These are phyloP conservation scores for Drosophila barbarae DNA, from an alignment of 2,888 invertebrate genomes.

Conservation along the genomic window DNA sequence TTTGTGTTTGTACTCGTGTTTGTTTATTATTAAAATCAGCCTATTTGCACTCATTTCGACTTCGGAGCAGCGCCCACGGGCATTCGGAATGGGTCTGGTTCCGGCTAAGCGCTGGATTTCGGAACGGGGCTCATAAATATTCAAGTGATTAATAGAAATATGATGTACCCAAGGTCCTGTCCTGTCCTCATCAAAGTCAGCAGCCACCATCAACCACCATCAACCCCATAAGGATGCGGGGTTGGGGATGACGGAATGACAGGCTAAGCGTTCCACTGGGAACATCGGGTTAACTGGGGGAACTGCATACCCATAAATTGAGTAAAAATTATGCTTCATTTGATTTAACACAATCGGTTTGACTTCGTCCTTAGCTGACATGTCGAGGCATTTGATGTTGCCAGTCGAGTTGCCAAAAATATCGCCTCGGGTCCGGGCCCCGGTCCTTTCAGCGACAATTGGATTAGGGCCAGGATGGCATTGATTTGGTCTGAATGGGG, in stretches of 20 bases:
- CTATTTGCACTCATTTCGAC: slow-evolving; percentile 58
- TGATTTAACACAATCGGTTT: slow-evolving; percentile 72
- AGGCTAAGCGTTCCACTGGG: slow-evolving; percentile 67
- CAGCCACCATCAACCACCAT: slow-evolving; percentile 24
- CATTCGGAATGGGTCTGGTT: slow-evolving; percentile 20
- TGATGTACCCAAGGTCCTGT: slow-evolving; percentile 55
- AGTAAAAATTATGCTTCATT: slow-evolving; percentile 74
- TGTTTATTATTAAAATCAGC: slow-evolving; percentile 71
- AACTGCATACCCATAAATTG: slow-evolving; percentile 56
- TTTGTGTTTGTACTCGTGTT: slow-evolving; percentile 58
- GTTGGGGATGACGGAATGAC: slow-evolving; percentile 42
- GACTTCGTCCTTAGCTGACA: slow-evolving; percentile 18
- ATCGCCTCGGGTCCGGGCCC: slow-evolving; percentile 11
- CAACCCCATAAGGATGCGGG: slow-evolving; percentile 43
- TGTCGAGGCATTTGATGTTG: slow-evolving; percentile 55
- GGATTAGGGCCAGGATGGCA: slow-evolving; percentile 57
- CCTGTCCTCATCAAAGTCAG: slow-evolving; percentile 53
- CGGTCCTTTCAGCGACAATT: slow-evolving; percentile 60
- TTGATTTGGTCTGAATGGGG: slow-evolving; percentile 37
- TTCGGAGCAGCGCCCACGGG: slow-evolving; percentile 26
- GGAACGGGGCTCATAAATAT: slow-evolving; percentile 59
- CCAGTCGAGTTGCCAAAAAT: slow-evolving; percentile 25
- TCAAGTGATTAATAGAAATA: slow-evolving; percentile 74
- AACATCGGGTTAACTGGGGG: slow-evolving; percentile 43
- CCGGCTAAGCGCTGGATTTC: slow-evolving; percentile 6